These are phyloP conservation scores for Akabosia matsudoensis DNA, from an alignment of 1,140 invertebrate genomes.

Conservation along the genomic window DNA sequence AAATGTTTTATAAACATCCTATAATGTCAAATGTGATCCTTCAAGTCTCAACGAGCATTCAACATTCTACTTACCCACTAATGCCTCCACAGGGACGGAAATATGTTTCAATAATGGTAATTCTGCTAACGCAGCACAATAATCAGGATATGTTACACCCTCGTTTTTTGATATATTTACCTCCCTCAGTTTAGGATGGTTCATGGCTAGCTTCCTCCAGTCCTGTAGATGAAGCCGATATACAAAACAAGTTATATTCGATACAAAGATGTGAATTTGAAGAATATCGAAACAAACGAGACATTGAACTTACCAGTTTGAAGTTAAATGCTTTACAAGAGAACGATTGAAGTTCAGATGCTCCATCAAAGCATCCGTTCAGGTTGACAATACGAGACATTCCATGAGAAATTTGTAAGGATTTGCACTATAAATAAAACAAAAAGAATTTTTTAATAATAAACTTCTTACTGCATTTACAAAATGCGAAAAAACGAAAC, in stretches of 20 bases:
- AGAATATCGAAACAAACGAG: not conserved
- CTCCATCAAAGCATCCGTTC: constrained; percentile 25
- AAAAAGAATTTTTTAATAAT: not conserved
- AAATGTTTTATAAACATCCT: no score
- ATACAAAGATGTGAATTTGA: not conserved
- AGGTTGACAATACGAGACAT: constrained; percentile 19
- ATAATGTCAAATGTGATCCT: not conserved
- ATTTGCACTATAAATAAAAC: not conserved
- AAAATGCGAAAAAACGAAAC: not conserved
- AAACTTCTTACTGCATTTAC: not conserved
- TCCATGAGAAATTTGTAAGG: not conserved
- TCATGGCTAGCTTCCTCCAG: not conserved
- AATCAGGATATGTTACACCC: not conserved
- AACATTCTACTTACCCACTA: constrained; percentile 9
- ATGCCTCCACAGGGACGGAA: not conserved
- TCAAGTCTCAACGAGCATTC: no score
- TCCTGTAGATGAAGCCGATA: not conserved
- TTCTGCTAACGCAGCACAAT: constrained; percentile 10
- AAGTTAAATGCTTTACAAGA: constrained; percentile 27
- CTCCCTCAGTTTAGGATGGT: not conserved
- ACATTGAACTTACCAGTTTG: constrained; percentile 23
- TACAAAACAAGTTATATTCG: not conserved
- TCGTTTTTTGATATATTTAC: not conserved
- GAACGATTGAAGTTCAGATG: constrained; percentile 15
- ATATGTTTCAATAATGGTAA: not conserved